Evolutionary conservation across 2,888 invertebrate species (phyloP), one percentile per base, ranked within the genome.

Genomic region (Catocala fraxini): DNA sequence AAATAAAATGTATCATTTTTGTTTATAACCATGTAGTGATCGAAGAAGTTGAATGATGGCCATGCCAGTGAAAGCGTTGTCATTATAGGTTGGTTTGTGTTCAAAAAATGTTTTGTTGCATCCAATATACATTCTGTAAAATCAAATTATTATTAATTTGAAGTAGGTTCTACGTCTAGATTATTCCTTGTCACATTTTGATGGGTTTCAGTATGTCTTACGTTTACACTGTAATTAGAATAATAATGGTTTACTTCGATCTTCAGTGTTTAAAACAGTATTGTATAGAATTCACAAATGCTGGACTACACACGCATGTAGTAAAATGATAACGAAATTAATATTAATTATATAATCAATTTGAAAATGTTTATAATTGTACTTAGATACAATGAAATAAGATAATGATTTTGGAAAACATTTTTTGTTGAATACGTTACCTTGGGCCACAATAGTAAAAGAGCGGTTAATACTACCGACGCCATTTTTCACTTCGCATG

Each of bases 101-200:
- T 56, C 11, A 67, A 55, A 9, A 85, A 77, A 41, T 83, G 77
- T 10, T 66, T 59, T 35, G 71, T 54, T 4, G 79, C 68, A 51
- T 86, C 77, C 11, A 90, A 53, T 10, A 74, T 51, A 63, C 91
- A 91, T 59, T 83, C 90, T 91, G 81, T 41, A 83, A 85, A 61
- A 60, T 49, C 69, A 54, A 46, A 9, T 12, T 25, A 25, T 25
- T 25, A 25, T 25, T 25, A 25, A 25, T 25, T 25, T 3, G 1
- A 25, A 25, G 15, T 15, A 15, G n/a, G n/a, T n/a, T n/a, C 25
- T 25, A 25, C 25, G 4, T 25, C 4, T 25, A 25, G 25, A 4
- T 25, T 25, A 3, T 25, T 25, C 3, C 1, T 25, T 1, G 25
- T 3, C 25, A 25, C 4, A 25, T 25, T 25, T 25, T 25, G 25